A percentile compares a stretch with the other conserved stretches of the same genome.
Evolutionary conservation across 2,888 invertebrate genomes (phyloP).

Genomic region (Chloroclystis v-ata): DNA sequence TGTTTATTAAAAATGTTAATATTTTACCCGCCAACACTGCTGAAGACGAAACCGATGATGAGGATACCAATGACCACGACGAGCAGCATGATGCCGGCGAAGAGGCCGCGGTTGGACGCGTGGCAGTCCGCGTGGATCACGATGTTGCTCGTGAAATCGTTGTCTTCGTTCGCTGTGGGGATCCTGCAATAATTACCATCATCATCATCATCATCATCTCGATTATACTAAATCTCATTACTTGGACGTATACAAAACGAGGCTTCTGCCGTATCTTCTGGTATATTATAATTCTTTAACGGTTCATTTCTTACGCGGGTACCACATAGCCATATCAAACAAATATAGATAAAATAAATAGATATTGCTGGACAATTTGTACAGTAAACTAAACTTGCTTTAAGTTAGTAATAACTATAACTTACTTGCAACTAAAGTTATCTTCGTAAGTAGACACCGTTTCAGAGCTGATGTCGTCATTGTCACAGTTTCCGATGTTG

Average conservation of each 20-base stretch:
- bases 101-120: constrained; percentile 85
- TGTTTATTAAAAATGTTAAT: too few relatives aligned
- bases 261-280: too few relatives aligned
- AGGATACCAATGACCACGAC: constrained; percentile 68
- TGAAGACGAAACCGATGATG: constrained; percentile 67
- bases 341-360: too few relatives aligned
- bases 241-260: too few relatives aligned
- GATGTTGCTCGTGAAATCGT: constrained; percentile 75
- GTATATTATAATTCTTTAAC: too few relatives aligned
- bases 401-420: background rate
- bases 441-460: constrained; percentile 51
- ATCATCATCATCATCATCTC: too few relatives aligned
- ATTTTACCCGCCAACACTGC: constrained; percentile 65
- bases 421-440: constrained; percentile 60
- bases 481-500: constrained; percentile 81
- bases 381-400: too few relatives aligned
- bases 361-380: too few relatives aligned
- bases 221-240: too few relatives aligned
- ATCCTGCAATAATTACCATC: constrained; percentile 42
- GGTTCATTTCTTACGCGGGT: too few relatives aligned
- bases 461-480: constrained; percentile 54
- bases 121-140: constrained; percentile 86
- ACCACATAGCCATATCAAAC: too few relatives aligned
- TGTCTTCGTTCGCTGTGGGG: constrained; percentile 67
- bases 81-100: constrained; percentile 81